Evolutionary conservation across 64 coral and sea anemone species (phyloP), one percentile per base, ranked within the genome.

Genomic region (Porites lutea): DNA sequence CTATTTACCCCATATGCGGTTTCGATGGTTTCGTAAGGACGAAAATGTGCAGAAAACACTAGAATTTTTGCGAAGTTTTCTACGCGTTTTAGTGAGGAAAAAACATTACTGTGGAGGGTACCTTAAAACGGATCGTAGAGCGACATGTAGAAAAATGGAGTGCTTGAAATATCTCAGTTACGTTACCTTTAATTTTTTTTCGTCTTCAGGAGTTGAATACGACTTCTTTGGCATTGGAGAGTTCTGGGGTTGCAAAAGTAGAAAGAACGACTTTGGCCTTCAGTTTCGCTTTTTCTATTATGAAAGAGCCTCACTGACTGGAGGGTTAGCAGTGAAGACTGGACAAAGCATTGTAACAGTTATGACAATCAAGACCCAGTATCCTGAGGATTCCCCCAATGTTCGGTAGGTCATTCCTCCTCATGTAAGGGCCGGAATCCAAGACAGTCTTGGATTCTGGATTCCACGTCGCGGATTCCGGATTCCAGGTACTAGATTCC

Each of bases 141-240:
- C 65, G 65, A 68, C 65, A 68, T 68, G 65, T 68, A 68, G 65
- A 68, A 68, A 68, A 68, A 68, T 68, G 15, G 65, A 68, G 65
- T 68, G 65, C 65, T 68, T 68, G 65, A 68, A 68, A 11, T 68
- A 68, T 68, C 65, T 68, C 65, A 68, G 65, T 68, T 68, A 68
- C 0, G 65, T 68, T 68, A 68, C 65, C 65, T n/a, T n/a, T n/a
- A n/a, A n/a, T n/a, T n/a, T n/a, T n/a, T 72, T 21, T 72, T 44
- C 43, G 11, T 72, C 27, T 74, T 45, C 27, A 95, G 93, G 93
- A 23, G 62, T 95, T 46, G 82, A 90, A 8, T 95, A 76, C 83
- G 93, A 95, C 60, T 95, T 91, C 59, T 95, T 95, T 48, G 93
- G 93, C 47, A 95, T 95, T 95, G 93, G 93, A 10, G 93, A 95